phyloP scores from a whole-genome alignment of 1,140 invertebrate species.

The Drosophila obscura region DNA sequence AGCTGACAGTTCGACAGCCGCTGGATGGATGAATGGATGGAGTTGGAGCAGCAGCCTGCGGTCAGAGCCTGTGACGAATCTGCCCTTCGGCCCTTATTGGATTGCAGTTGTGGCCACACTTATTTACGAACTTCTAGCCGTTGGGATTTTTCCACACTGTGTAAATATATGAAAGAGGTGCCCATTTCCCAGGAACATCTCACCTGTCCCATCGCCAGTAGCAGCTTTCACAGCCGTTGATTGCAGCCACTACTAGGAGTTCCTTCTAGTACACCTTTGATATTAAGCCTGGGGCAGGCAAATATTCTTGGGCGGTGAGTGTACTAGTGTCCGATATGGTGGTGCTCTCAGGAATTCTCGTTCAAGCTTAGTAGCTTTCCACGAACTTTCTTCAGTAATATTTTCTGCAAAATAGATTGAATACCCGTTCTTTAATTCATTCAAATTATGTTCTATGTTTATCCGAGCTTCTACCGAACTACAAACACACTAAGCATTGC shows the following conservation, averaged over 20 bases:
- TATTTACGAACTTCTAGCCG: constrained; percentile 54
- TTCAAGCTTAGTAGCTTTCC: constrained; percentile 5
- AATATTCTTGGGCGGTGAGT: constrained; percentile 30
- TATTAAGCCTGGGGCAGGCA: constrained; percentile 34
- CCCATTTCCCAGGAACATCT: background rate
- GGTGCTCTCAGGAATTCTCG: constrained; percentile 20
- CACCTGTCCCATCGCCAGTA: background rate
- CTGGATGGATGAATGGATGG: too few species aligned
- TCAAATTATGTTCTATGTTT: too few species aligned
- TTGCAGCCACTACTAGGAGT: constrained; percentile 33
- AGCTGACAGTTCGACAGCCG: constrained; percentile 37
- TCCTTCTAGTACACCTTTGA: constrained; percentile 34
- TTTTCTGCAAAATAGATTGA: too few species aligned
- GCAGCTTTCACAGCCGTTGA: constrained; percentile 43
- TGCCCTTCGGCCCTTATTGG: background rate
- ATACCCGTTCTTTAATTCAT: too few species aligned
- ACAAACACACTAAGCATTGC: background rate
- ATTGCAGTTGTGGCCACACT: constrained; percentile 52
- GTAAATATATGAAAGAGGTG: constrained; percentile 45
- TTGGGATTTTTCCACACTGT: constrained; percentile 59
- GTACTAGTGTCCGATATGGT: background rate
- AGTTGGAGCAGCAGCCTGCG: constrained; percentile 16
- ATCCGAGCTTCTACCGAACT: too few species aligned
- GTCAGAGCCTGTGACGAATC: background rate
- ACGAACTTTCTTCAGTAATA: background rate